phyloP scores from a whole-genome alignment of 2,797 vertebrate genomes.

The Heterohyrax brucei region DNA sequence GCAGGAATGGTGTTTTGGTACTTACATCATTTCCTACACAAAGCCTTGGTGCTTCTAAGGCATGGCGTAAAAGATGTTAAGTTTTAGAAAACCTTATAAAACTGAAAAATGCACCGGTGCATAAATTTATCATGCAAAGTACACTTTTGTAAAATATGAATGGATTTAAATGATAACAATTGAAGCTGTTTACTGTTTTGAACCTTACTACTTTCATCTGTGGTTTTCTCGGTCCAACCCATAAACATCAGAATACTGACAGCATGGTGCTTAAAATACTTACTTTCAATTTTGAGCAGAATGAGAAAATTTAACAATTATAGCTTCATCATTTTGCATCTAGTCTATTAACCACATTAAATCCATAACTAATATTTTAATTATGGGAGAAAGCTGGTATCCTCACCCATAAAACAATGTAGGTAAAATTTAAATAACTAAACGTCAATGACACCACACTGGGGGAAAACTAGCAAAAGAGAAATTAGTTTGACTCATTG shows the following conservation, averaged over 20 bases:
- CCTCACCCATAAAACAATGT: neutral
- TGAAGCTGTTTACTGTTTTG: neutral
- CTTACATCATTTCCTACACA: rapidly evolving
- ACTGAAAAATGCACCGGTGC: neutral
- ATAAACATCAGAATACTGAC: neutral
- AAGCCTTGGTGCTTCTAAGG: neutral
- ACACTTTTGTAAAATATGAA: neutral
- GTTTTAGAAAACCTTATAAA: neutral
- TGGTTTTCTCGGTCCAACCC: neutral
- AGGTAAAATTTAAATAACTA: neutral
- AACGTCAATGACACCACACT: neutral
- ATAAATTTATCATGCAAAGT: neutral
- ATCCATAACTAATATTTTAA: neutral
- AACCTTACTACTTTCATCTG: neutral
- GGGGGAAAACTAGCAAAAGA: neutral
- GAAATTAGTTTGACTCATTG: slow-evolving; percentile 43
- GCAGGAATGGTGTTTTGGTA: rapidly evolving
- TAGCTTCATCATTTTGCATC: neutral
- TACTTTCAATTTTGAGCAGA: neutral
- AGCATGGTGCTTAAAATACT: neutral
- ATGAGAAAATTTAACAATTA: neutral
- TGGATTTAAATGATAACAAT: neutral
- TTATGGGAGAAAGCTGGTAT: neutral
- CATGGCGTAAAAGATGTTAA: neutral
- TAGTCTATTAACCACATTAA: neutral